These are phyloP conservation scores for Lethenteron reissneri DNA, from an alignment of 2,113 vertebrate genomes.

Conservation along the genomic window DNA sequence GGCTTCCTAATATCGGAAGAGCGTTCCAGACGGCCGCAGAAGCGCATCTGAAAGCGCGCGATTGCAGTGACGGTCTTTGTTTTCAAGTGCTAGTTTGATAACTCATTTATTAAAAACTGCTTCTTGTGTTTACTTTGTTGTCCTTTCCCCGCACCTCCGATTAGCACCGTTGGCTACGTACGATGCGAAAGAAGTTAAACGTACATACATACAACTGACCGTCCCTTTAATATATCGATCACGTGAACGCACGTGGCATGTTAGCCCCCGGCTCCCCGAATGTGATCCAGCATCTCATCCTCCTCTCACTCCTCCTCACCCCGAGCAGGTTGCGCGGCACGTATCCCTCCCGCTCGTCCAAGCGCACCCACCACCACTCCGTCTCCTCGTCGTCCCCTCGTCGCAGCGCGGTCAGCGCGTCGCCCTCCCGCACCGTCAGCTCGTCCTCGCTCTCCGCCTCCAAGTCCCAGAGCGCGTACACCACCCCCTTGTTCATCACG, in stretches of 20 bases:
- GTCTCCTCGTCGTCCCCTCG: slow-evolving; percentile 70
- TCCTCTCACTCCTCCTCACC: slow-evolving; percentile 27
- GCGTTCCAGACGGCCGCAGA: too few species aligned
- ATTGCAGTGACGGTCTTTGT: too few species aligned
- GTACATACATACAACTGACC: neutral
- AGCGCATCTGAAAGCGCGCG: too few species aligned
- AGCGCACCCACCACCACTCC: slow-evolving; percentile 90
- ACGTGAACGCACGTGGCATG: slow-evolving; percentile 1
- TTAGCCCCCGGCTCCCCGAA: slow-evolving; percentile 1
- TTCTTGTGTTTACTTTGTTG: neutral
- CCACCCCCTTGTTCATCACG: slow-evolving; percentile 87
- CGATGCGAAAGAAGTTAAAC: neutral
- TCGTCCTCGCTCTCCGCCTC: slow-evolving; percentile 47
- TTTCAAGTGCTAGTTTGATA: too few species aligned
- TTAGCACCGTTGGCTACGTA: neutral
- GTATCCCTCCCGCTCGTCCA: slow-evolving; percentile 52
- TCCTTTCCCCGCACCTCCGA: neutral
- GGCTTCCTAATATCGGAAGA: too few species aligned
- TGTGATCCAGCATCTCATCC: neutral
- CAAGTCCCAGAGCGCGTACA: slow-evolving; percentile 81
- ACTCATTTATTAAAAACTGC: too few species aligned
- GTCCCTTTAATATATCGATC: slow-evolving; percentile 11
- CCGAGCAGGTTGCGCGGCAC: slow-evolving; percentile 78
- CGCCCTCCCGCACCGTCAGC: slow-evolving; percentile 50
- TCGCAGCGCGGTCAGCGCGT: slow-evolving; percentile 63